Evolutionary conservation across 2,113 vertebrate genomes (phyloP), one percentile per base, ranked within the genome.

Genomic region (Coreoperca whiteheadi): DNA sequence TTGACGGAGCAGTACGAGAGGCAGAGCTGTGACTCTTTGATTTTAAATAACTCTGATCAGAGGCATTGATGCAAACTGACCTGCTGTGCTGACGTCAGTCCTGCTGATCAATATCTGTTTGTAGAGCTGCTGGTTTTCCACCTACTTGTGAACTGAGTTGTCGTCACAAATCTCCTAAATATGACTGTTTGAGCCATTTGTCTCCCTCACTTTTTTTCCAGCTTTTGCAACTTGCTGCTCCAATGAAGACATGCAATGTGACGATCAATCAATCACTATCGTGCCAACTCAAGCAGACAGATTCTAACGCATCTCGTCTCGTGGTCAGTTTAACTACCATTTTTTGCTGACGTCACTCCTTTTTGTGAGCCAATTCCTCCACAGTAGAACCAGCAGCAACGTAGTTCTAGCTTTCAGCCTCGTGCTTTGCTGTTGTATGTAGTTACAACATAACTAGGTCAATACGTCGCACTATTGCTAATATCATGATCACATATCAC

Each of bases 21-120:
- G 34, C 41, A 32, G 41, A 51, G n/a, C 20, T 25, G 50, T 46
- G 23, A 16, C 20, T 50, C 57, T 50, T 50, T 48, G 8, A 48
- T 67, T 66, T 18, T 21, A 81, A 66, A 46, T 20, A 57, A 34
- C 50, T 41, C 34, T 66, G 32, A 66, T 66, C 32, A 37, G 51
- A 72, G 30, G 34, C 46, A 61, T 28, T 25, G 84, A 77, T 73
- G 34, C 16, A 54, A 18, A 48, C 32, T 61, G 60, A 46, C 43
- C 63, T 6, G 56, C 69, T 68, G 73, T 9, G 0, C 16, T 48
- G 73, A 81, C 18, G n/a, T 77, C 10, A 69, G 65, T 21, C 37
- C 48, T 46, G 34, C 37, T 46, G 54, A 76, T 82, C 81, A 0
- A 64, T 75, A 18, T 23, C 39, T 28, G 71, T 14, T 14, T 18